Conservation (phyloP, 2,797 vertebrate genomes). For the Pelochelys cantorii region DNA sequence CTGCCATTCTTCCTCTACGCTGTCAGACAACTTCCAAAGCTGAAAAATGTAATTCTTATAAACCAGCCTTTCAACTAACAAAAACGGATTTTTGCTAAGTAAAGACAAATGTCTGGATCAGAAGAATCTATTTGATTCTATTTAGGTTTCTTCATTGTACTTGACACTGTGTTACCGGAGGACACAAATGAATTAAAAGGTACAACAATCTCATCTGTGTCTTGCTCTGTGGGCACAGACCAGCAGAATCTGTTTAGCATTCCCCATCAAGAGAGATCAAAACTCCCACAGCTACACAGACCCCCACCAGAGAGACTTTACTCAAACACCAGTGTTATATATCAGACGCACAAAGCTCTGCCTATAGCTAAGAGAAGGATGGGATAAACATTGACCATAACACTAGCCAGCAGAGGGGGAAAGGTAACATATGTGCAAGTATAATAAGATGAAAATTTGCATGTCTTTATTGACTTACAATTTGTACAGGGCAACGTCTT, state of each 20-base stretch:
- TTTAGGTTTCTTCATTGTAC: background rate
- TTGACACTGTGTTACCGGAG: background rate
- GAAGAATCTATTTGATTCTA: conserved; percentile 5
- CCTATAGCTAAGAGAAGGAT: background rate
- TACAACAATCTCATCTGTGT: background rate
- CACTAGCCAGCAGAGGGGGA: background rate
- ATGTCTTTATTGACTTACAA: background rate
- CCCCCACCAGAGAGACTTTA: background rate
- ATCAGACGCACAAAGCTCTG: background rate
- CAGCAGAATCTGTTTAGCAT: background rate
- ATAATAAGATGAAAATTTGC: background rate
- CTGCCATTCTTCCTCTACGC: background rate
- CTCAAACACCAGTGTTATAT: background rate
- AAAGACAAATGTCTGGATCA: conserved; percentile 29
- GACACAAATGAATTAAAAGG: conserved; percentile 32
- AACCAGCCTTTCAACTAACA: conserved; percentile 53
- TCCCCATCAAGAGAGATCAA: rapidly evolving
- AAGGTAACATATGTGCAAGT: background rate
- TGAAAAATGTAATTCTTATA: conserved; percentile 70
- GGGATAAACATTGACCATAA: background rate
- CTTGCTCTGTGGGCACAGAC: rapidly evolving
- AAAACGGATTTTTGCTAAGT: conserved; percentile 51
- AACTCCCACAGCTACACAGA: rapidly evolving
- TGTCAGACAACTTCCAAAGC: conserved; percentile 35
- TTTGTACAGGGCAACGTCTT: background rate